Conservation (phyloP, 2,113 vertebrate genomes). For the Semicossyphus pulcher region DNA sequence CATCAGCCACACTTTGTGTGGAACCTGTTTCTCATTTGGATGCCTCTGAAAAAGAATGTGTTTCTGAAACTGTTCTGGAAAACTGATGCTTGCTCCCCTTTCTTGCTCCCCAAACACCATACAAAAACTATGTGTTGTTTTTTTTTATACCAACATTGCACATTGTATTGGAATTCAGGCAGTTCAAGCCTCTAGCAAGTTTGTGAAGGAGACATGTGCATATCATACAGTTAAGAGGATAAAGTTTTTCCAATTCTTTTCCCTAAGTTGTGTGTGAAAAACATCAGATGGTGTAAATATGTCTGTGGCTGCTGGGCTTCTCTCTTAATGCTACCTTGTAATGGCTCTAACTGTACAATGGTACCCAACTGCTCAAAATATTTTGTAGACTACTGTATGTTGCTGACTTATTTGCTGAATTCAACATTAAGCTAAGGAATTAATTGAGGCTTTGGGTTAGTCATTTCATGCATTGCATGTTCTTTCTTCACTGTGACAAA, state of each 20-base stretch:
- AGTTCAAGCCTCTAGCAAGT: not conserved
- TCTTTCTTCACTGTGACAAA: constrained; percentile 11
- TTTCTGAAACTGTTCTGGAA: not conserved
- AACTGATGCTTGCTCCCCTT: too few relatives aligned
- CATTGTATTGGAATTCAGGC: not conserved
- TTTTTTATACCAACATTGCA: not conserved
- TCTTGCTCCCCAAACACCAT: not conserved
- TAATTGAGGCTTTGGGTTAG: not conserved
- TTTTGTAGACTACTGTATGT: not conserved
- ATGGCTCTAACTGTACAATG: too few relatives aligned
- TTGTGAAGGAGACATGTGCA: too few relatives aligned
- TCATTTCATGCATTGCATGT: constrained; percentile 21
- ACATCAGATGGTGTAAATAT: too few relatives aligned
- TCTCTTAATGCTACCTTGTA: too few relatives aligned
- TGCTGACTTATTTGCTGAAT: not conserved
- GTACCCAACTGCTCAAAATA: too few relatives aligned
- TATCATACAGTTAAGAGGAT: too few relatives aligned
- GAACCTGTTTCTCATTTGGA: not conserved
- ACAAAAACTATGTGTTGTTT: not conserved
- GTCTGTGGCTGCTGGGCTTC: too few relatives aligned
- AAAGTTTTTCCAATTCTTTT: too few relatives aligned
- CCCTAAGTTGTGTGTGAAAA: too few relatives aligned
- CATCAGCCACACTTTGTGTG: too few relatives aligned
- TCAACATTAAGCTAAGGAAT: constrained; percentile 25
- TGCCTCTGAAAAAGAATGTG: too few relatives aligned